phyloP scores from a whole-genome alignment of 2,797 vertebrate genomes.

The Oreortyx pictus region DNA sequence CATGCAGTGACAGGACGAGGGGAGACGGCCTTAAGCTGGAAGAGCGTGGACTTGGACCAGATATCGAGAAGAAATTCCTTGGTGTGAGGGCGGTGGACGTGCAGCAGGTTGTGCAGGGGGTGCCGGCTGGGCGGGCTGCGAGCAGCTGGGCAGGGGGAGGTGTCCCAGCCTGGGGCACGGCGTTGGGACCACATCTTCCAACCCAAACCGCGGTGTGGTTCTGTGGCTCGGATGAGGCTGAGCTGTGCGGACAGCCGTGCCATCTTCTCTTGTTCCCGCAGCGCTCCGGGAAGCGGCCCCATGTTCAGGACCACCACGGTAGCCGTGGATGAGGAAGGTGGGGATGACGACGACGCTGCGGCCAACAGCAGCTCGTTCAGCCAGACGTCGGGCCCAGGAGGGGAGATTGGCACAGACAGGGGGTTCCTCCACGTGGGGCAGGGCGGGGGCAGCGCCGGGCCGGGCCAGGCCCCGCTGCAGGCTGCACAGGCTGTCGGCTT shows the following conservation, averaged over 20 bases:
- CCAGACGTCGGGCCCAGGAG: slow-evolving; percentile 54
- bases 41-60: too few relatives aligned
- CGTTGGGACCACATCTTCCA: too few relatives aligned
- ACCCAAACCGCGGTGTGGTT: too few relatives aligned
- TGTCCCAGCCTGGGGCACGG: too few relatives aligned
- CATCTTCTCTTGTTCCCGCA: slow-evolving; percentile 66
- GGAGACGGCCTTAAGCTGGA: too few relatives aligned
- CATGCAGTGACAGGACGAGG: too few relatives aligned
- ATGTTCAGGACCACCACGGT: slow-evolving; percentile 98
- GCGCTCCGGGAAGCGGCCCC: slow-evolving; percentile 95
- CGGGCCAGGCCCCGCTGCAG: slow-evolving; percentile 51
- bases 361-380: slow-evolving; percentile 75
- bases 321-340: slow-evolving; percentile 90
- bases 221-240: background rate
- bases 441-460: background rate
- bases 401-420: slow-evolving; percentile 72
- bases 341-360: slow-evolving; percentile 81
- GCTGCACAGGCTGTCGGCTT: slow-evolving; percentile 83
- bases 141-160: too few relatives aligned
- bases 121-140: too few relatives aligned
- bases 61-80: too few relatives aligned
- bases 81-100: too few relatives aligned
- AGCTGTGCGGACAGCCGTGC: background rate
- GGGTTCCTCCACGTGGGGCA: slow-evolving; percentile 75
- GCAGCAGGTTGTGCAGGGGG: too few relatives aligned